Percentiles rank a stretch among this genome's conserved stretches.
phyloP scores from a whole-genome alignment of 1,140 invertebrate species.

The Cherax quadricarinatus region DNA sequence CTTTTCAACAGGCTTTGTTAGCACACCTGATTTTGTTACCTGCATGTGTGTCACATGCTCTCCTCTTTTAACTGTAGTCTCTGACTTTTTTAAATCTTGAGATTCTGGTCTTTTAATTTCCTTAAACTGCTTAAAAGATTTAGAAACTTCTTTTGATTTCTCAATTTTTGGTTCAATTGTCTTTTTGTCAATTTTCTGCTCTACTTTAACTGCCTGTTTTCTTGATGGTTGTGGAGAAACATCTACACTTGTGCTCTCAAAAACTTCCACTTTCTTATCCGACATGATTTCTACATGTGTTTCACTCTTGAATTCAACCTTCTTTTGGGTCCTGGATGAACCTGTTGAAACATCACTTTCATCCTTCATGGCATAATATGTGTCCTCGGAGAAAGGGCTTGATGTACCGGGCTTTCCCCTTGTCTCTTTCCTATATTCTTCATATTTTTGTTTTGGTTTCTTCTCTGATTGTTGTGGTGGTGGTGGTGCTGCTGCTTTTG shows the following conservation, averaged over 20 bases:
- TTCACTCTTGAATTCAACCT: conserved; percentile 70
- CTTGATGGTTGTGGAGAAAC: conserved; percentile 55
- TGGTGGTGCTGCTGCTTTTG: conserved; percentile 16
- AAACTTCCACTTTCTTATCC: conserved; percentile 71
- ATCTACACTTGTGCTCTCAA: conserved; percentile 54
- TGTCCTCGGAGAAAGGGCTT: conserved; percentile 70
- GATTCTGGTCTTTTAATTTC: conserved; percentile 5
- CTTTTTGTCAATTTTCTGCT: conserved; percentile 43
- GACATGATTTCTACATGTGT: conserved; percentile 71
- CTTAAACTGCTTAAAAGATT: conserved; percentile 4
- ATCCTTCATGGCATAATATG: conserved; percentile 72
- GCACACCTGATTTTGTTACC: background rate
- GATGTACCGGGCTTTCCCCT: conserved; percentile 51
- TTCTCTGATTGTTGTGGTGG: conserved; percentile 51
- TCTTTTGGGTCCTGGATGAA: conserved; percentile 57
- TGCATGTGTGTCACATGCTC: background rate
- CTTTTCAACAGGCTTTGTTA: conserved; percentile 1
- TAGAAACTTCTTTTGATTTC: conserved; percentile 21
- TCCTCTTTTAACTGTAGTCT: background rate
- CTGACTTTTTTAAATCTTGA: conserved; percentile 6
- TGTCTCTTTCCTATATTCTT: conserved; percentile 61
- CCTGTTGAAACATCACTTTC: conserved; percentile 69
- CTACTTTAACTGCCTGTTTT: conserved; percentile 34
- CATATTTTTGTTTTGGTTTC: conserved; percentile 69
- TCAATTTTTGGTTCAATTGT: conserved; percentile 13